Conservation (phyloP, 2,113 vertebrate species). For the Gallinago media region DNA sequence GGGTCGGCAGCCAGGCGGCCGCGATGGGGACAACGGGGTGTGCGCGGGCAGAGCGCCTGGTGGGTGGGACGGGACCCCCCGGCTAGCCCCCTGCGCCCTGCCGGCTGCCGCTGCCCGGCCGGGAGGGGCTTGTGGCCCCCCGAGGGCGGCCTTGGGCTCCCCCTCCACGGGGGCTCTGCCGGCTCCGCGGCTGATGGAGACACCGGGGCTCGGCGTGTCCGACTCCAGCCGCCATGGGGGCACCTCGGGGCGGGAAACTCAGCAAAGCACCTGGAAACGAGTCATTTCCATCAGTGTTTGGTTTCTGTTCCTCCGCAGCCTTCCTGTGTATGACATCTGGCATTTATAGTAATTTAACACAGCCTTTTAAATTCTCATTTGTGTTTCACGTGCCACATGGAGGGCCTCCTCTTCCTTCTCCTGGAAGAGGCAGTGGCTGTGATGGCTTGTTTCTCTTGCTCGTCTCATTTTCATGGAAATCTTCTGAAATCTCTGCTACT, state of each 20-base stretch:
- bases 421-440: neutral
- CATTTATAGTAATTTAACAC: neutral
- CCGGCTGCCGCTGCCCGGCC: neutral
- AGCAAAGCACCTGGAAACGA: neutral
- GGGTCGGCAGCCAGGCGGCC: too few species aligned
- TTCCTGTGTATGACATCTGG: neutral
- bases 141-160: neutral
- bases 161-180: neutral
- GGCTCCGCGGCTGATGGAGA: neutral
- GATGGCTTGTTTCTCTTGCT: neutral
- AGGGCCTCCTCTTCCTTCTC: neutral
- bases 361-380: neutral
- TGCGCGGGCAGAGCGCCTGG: neutral
- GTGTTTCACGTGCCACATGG: neutral
- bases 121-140: fast-evolving
- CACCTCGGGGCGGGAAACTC: neutral
- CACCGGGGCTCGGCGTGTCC: neutral
- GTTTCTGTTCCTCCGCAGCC: neutral
- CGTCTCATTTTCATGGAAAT: neutral
- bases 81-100: too few species aligned
- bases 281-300: neutral
- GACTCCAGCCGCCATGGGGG: fast-evolving
- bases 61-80: fast-evolving
- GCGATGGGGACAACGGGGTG: neutral
- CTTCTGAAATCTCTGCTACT: neutral